Evolutionary conservation across 2,797 vertebrate species (phyloP), one percentile per base, ranked within the genome.

Genomic region (Neosalanx taihuensis): DNA sequence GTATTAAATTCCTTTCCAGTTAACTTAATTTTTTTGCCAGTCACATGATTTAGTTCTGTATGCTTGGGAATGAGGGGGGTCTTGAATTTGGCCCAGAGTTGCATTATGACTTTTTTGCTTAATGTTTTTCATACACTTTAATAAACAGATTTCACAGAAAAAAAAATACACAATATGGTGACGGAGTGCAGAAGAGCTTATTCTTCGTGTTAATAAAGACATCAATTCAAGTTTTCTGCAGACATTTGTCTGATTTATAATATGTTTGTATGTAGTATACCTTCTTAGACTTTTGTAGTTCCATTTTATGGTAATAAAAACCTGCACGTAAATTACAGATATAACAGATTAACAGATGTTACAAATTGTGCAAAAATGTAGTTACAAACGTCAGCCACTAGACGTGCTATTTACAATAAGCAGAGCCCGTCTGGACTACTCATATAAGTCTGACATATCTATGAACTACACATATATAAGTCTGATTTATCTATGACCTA

Each of bases 1-100:
- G 93, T 94, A 89, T 94, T 93, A 91, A 91, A 89, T 89, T 89
- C 64, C 82, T 90, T 85, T 88, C 91, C 83, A 79, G 81, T 89
- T 87, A 85, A 91, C 83, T 84, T 84, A 75, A 80, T 85, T 69
- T 73, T 88, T 88, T 89, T 89, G 81, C 84, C 87, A 86, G 85
- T 86, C 83, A 84, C 73, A 77, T 85, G 77, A 76, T 84, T 88
- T 83, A 67, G 70, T 87, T 90, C 85, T 84, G 81, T 88, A 85
- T 76, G 72, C 83, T 72, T 72, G 70, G 78, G 79, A 83, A 83
- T 86, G 70, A 80, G 18, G 64, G 33, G 49, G 53, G 61, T 88
- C 87, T 89, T 83, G 81, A 79, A 87, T 85, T 82, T 73, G 84
- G 87, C 41, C 41, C 10, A 46, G 6, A 41, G 83, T 86, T 74